phyloP scores from a whole-genome alignment of 2,113 vertebrate species.

The Microcebus jonahi region DNA sequence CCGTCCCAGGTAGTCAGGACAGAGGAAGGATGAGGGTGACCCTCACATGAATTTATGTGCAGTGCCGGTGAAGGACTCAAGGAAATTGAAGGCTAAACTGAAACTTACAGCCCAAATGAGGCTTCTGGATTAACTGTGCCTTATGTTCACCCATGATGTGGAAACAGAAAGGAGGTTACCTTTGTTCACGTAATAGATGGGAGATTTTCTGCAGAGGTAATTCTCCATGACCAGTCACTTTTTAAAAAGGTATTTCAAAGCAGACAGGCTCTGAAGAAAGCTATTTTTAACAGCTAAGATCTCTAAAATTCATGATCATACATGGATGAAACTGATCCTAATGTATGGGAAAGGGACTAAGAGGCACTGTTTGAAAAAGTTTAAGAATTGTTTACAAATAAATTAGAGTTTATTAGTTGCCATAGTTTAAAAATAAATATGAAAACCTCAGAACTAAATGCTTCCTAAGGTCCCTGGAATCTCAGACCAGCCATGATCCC shows the following conservation, averaged over 20 bases:
- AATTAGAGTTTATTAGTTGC: neutral
- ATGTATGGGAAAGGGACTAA: neutral
- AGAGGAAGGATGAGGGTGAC: neutral
- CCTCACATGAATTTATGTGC: neutral
- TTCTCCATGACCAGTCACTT: neutral
- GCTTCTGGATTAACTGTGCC: neutral
- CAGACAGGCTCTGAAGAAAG: neutral
- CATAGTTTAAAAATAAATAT: conserved; percentile 25
- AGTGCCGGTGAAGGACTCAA: neutral
- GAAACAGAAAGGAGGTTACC: neutral
- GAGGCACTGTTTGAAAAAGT: neutral
- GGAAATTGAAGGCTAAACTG: conserved; percentile 10
- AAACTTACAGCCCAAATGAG: neutral
- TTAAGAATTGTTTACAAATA: neutral
- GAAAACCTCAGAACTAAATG: neutral
- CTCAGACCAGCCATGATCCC: neutral
- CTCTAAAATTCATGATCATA: conserved; percentile 25
- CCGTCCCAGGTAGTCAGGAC: neutral
- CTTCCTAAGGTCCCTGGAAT: neutral
- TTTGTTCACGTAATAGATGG: neutral
- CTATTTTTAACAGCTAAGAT: neutral
- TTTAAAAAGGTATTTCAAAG: conserved; percentile 2
- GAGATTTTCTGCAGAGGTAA: neutral
- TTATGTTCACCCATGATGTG: neutral
- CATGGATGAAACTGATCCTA: neutral